Conservation (phyloP, 2,797 vertebrate genomes). For the Pitangus sulphuratus region DNA sequence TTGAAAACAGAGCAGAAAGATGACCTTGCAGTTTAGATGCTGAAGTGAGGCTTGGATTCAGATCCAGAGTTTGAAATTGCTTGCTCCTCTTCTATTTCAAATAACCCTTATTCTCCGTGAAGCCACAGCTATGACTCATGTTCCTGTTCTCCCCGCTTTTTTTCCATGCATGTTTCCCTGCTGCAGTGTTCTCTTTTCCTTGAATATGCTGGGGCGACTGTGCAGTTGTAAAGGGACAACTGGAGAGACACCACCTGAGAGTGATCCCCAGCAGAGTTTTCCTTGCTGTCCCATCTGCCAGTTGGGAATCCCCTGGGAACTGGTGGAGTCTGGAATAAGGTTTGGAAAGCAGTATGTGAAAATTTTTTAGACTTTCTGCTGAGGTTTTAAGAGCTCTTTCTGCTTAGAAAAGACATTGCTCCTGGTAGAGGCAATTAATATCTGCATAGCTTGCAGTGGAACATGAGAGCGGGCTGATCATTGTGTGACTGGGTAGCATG, state of each 20-base stretch:
- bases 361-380: neutral
- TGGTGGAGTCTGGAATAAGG: neutral
- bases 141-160: neutral
- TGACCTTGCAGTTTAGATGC: neutral
- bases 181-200: neutral
- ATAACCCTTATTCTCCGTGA: neutral
- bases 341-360: neutral
- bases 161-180: neutral
- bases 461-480: neutral
- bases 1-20: neutral
- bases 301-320: neutral
- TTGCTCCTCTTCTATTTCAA: neutral
- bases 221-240: neutral
- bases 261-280: neutral
- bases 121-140: neutral
- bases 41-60: neutral
- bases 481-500: neutral
- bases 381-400: neutral
- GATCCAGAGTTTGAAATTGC: neutral
- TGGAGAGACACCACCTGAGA: neutral
- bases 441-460: neutral
- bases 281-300: neutral
- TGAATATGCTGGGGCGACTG: rapidly evolving
- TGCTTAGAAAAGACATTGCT: neutral
- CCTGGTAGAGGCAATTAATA: neutral